These are phyloP conservation scores for Mercenaria mercenaria DNA, from an alignment of 1,140 invertebrate species.

Conservation along the genomic window DNA sequence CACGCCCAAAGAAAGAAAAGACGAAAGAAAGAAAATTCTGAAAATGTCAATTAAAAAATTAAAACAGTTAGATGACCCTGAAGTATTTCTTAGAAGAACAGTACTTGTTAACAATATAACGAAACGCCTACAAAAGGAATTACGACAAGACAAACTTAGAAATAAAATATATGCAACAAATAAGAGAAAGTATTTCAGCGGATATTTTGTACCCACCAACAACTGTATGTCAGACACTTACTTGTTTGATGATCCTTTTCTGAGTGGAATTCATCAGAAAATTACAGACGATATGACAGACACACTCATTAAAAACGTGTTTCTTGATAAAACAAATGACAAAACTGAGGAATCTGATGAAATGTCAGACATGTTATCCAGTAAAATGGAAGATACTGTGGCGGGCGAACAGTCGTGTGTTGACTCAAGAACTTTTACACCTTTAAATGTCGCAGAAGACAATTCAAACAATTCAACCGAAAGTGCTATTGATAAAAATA, in stretches of 20 bases:
- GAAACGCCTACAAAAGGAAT: constrained; percentile 93
- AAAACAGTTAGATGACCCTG: too few species aligned
- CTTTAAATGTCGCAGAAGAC: not conserved
- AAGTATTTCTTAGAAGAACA: constrained; percentile 93
- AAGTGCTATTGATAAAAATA: not conserved
- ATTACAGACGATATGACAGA: too few species aligned
- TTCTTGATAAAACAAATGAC: constrained; percentile 45
- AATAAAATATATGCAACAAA: not conserved
- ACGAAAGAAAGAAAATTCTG: too few species aligned
- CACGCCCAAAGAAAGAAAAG: constrained; percentile 87
- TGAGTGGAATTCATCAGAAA: constrained; percentile 59
- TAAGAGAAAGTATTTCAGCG: constrained; percentile 27
- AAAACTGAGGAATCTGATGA: not conserved
- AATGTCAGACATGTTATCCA: too few species aligned
- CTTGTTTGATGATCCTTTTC: too few species aligned
- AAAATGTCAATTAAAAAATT: too few species aligned
- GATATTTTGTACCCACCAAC: constrained; percentile 74
- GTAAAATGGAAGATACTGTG: constrained; percentile 33
- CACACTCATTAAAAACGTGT: constrained; percentile 55
- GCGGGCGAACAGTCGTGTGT: too few species aligned
- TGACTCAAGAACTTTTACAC: too few species aligned
- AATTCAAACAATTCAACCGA: not conserved
- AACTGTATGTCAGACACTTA: constrained; percentile 72
- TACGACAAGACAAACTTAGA: constrained; percentile 92
- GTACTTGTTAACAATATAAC: constrained; percentile 97